Evolutionary conservation across 1,140 invertebrate genomes (phyloP).

Genomic region (Saccostrea cuccullata): DNA sequence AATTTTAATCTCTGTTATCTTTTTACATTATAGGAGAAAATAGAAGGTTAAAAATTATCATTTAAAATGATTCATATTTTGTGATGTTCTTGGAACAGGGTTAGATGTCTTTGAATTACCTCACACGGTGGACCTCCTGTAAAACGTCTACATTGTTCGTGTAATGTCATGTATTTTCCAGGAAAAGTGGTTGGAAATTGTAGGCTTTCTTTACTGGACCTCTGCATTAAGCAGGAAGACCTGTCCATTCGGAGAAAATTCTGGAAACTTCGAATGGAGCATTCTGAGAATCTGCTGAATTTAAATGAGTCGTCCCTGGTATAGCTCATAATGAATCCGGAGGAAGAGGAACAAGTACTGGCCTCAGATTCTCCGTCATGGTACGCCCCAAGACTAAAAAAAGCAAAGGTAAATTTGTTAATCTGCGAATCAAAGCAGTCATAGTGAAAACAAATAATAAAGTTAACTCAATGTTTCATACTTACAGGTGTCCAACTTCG

Average conservation of each 20-base stretch:
- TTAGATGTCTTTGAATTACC: slow-evolving; percentile 45
- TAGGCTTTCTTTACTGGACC: slow-evolving; percentile 61
- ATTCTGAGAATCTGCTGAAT: slow-evolving; percentile 70
- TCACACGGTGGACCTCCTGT: slow-evolving; percentile 68
- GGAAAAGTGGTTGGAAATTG: slow-evolving; percentile 67
- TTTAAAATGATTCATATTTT: background rate
- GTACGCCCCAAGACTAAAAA: slow-evolving; percentile 67
- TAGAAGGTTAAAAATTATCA: background rate
- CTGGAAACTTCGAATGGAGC: slow-evolving; percentile 67
- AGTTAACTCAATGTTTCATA: slow-evolving; percentile 12
- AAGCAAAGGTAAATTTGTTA: background rate
- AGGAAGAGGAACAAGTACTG: slow-evolving; percentile 59
- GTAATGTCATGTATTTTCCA: slow-evolving; percentile 65
- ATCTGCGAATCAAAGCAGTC: background rate
- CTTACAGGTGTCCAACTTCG: slow-evolving; percentile 73
- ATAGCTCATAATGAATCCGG: slow-evolving; percentile 71
- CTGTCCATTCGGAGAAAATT: slow-evolving; percentile 68
- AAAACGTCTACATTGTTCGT: slow-evolving; percentile 67
- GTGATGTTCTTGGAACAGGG: background rate
- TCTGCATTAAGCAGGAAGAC: slow-evolving; percentile 56
- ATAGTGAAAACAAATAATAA: background rate
- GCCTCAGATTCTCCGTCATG: slow-evolving; percentile 71
- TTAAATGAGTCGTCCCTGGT: slow-evolving; percentile 66
- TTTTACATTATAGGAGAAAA: too few relatives aligned
- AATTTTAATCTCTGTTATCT: too few relatives aligned